phyloP scores from a whole-genome alignment of 2,797 vertebrate genomes.

The Pseudomugil gertrudae region DNA sequence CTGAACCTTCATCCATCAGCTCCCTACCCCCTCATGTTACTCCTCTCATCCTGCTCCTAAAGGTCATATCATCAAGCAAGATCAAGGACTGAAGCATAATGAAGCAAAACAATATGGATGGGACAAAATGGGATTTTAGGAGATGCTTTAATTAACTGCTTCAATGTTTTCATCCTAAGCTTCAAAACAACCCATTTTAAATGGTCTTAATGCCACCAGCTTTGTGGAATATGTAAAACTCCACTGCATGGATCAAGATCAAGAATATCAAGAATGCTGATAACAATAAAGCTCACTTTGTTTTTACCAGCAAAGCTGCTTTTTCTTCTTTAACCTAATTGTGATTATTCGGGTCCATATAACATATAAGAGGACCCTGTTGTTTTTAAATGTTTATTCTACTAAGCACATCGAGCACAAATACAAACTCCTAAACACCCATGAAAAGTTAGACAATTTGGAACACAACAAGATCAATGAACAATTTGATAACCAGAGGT shows the following conservation, averaged over 20 bases:
- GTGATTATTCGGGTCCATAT: too few species aligned
- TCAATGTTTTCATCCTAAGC: not conserved
- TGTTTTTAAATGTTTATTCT: too few species aligned
- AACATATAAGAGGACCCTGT: too few species aligned
- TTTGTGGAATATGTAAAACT: not conserved
- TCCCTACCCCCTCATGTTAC: constrained; percentile 30
- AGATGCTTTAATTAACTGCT: not conserved
- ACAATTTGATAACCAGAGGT: too few species aligned
- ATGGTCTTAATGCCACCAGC: not conserved
- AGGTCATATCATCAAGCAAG: constrained; percentile 9
- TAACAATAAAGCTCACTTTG: not conserved
- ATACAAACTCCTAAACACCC: too few species aligned
- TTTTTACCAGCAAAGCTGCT: not conserved
- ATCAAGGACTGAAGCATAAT: not conserved
- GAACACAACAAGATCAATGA: too few species aligned
- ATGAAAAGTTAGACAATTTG: too few species aligned
- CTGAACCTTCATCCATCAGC: not conserved
- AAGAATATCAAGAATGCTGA: too few species aligned
- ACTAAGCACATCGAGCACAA: too few species aligned
- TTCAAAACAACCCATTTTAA: not conserved
- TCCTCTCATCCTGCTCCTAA: constrained; percentile 11
- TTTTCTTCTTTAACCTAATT: not conserved
- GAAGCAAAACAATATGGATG: not conserved
- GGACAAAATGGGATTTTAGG: not conserved
- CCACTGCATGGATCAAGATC: not conserved